These are phyloP conservation scores for Ornithoptera priamus DNA, from an alignment of 2,888 invertebrate species.

Conservation along the genomic window DNA sequence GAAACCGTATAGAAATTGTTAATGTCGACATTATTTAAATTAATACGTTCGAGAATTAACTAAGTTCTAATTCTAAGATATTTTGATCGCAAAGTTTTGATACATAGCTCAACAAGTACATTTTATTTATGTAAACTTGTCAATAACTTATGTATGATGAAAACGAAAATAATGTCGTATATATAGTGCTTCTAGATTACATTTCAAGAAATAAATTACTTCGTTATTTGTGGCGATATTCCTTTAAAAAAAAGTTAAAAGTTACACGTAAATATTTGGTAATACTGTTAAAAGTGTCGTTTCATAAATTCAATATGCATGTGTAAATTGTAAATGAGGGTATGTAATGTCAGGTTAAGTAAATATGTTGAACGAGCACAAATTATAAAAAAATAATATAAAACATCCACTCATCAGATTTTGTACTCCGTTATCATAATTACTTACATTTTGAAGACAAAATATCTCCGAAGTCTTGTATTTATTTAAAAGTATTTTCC, in stretches of 20 bases:
- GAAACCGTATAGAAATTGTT: too few relatives aligned
- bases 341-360: not conserved
- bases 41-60: too few relatives aligned
- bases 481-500: slow-evolving; percentile 60
- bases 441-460: slow-evolving; percentile 69
- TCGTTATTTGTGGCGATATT: too few relatives aligned
- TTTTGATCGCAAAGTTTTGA: too few relatives aligned
- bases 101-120: not conserved
- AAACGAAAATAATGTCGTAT: too few relatives aligned
- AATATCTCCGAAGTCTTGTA: slow-evolving; percentile 58
- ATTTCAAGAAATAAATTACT: too few relatives aligned
- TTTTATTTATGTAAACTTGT: not conserved
- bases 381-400: not conserved
- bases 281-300: too few relatives aligned
- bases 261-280: too few relatives aligned
- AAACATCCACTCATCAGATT: not conserved
- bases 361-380: not conserved
- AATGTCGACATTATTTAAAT: too few relatives aligned
- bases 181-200: too few relatives aligned
- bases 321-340: not conserved
- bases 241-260: too few relatives aligned
- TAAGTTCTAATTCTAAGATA: too few relatives aligned
- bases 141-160: not conserved
- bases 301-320: not conserved
- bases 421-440: not conserved